These are phyloP conservation scores for Metaphire vulgaris DNA, from an alignment of 1,140 invertebrate genomes.

Conservation along the genomic window DNA sequence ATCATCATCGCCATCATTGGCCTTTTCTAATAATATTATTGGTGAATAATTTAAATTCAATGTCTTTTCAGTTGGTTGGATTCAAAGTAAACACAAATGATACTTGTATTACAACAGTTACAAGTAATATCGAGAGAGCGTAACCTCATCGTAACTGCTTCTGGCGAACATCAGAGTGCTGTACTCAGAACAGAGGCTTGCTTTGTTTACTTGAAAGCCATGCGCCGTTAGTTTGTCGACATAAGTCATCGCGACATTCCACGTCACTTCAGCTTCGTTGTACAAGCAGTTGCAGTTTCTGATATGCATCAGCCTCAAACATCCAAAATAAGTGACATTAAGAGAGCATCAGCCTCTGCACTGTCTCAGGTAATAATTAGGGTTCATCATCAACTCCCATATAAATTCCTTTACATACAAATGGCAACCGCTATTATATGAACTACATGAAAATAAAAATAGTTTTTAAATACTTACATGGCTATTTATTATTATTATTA, in stretches of 20 bases:
- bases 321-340: slow-evolving; percentile 34
- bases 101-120: too few relatives aligned
- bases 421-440: too few relatives aligned
- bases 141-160: slow-evolving; percentile 71
- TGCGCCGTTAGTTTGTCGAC: slow-evolving; percentile 54
- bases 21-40: not conserved
- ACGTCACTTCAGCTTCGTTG: slow-evolving; percentile 62
- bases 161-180: slow-evolving; percentile 70
- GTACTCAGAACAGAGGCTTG: slow-evolving; percentile 70
- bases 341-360: slow-evolving; percentile 27
- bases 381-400: too few relatives aligned
- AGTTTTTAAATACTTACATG: too few relatives aligned
- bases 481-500: too few relatives aligned
- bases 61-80: too few relatives aligned
- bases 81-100: too few relatives aligned
- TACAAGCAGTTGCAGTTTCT: slow-evolving; percentile 73
- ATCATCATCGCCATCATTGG: not conserved
- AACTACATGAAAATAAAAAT: too few relatives aligned
- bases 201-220: slow-evolving; percentile 57
- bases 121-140: not conserved
- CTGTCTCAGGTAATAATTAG: too few relatives aligned
- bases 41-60: too few relatives aligned
- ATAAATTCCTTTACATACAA: too few relatives aligned
- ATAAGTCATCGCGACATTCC: slow-evolving; percentile 57
- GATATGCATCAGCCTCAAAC: slow-evolving; percentile 67